Conservation (phyloP, 2,113 vertebrate species). For the Martes martes region DNA sequence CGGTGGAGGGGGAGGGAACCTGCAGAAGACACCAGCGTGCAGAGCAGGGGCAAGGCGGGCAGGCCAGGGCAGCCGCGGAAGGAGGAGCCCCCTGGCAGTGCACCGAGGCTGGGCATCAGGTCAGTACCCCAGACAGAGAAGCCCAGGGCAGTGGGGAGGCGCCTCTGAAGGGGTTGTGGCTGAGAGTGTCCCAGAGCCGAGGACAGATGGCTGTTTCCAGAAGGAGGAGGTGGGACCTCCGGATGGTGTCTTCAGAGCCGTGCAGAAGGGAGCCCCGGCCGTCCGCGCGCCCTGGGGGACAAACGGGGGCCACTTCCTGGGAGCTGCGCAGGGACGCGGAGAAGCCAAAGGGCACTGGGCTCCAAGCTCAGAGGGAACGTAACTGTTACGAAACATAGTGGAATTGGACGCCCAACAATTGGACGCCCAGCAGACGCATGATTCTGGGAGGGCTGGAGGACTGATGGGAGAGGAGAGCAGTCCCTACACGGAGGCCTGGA, state of each 20-base stretch:
- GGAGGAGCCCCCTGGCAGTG: too few relatives aligned
- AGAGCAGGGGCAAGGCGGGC: not conserved
- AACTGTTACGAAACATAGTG: not conserved
- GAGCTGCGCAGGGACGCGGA: accelerated
- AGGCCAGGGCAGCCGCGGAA: too few relatives aligned
- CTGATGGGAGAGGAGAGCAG: too few relatives aligned
- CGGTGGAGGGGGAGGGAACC: not conserved
- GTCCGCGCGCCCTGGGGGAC: accelerated
- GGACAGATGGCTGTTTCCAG: not conserved
- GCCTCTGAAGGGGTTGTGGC: not conserved
- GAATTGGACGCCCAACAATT: not conserved
- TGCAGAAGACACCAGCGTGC: not conserved
- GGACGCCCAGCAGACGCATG: not conserved
- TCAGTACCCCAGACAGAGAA: too few relatives aligned
- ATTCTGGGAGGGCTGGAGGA: not conserved
- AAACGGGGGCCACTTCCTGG: not conserved
- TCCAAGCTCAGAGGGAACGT: not conserved
- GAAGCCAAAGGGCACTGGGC: not conserved
- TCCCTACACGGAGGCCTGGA: too few relatives aligned
- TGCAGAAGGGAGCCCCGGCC: not conserved
- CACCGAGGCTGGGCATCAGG: too few relatives aligned
- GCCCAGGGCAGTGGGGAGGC: too few relatives aligned
- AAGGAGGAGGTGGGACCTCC: not conserved
- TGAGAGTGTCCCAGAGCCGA: not conserved
- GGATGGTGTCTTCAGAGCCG: not conserved